Evolutionary conservation across 1,140 invertebrate species (phyloP), one percentile per base, ranked within the genome.

Genomic region (Drosophila pruinosa): DNA sequence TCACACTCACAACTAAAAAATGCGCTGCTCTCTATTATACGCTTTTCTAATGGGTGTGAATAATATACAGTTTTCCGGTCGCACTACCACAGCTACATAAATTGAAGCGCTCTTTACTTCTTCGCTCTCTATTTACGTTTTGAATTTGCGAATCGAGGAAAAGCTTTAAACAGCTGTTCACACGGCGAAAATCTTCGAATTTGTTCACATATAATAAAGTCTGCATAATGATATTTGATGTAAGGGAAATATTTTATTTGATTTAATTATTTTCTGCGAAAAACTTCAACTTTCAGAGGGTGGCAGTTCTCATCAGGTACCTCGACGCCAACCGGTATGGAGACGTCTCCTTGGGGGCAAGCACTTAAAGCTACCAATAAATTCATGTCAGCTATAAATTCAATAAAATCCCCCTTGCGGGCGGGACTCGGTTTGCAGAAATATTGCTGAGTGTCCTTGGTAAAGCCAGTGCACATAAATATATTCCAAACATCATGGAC

Each of bases 401-500:
- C 92, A 53, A 93, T 92, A 21, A 91, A 93, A 53, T 93, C 92
- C 4, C 92, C 92, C 65, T 91, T 91, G 56, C 72, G 78, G 0
- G 92, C 92, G 4, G 92, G 92, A 71, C 90, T 92, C 0, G 90
- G 89, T 58, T 93, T 93, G 62, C 90, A 91, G 65, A 93, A 93
- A 56, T 93, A 93, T 62, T 92, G 91, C 10, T 92, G 80, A 6
- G 92, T 92, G 39, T 92, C 89, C 78, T 86, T 78, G 10, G 92
- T 91, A 47, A 92, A 91, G 4, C 92, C 92, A 1, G 92, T 93
- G 62, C 92, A 92, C 92, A 93, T 93, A 22, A 93, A 93, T 14
- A 93, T 92, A 56, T 93, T 93, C 86, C 92, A 91, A 0, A 93
- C 92, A 76, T 93, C 92, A 62, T 93, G 92, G 0, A 93, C 92